Conservation (phyloP, 2,797 vertebrate genomes). For the Phaenicophaeus curvirostris region DNA sequence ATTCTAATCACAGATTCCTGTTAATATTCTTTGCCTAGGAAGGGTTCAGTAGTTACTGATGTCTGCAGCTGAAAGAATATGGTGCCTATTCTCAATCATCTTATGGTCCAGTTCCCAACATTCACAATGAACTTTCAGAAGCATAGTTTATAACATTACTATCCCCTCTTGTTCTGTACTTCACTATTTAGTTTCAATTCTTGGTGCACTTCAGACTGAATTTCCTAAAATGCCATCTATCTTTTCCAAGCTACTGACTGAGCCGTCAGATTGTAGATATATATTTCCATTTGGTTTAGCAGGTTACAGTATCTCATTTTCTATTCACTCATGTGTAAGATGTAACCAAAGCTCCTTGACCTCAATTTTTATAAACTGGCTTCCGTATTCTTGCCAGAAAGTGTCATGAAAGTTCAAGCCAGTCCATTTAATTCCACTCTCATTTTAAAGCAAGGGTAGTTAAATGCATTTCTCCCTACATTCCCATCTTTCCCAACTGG, state of each 20-base stretch:
- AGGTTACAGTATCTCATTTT: neutral
- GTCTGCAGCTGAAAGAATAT: constrained; percentile 2
- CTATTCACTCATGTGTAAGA: neutral
- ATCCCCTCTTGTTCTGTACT: neutral
- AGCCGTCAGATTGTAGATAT: neutral
- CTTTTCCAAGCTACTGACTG: neutral
- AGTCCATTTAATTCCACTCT: constrained; percentile 1
- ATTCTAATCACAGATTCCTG: constrained; percentile 18
- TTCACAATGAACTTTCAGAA: neutral
- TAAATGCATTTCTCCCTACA: neutral
- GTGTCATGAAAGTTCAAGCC: neutral
- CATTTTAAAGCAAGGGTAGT: neutral
- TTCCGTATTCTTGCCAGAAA: constrained; percentile 9
- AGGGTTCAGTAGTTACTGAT: neutral
- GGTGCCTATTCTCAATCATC: neutral
- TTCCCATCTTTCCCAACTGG: neutral
- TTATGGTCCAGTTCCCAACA: neutral
- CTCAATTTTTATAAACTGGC: constrained; percentile 47
- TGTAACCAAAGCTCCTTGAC: constrained; percentile 25
- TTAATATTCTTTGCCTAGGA: neutral
- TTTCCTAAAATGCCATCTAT: neutral
- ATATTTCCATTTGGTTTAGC: neutral
- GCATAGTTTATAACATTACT: neutral
- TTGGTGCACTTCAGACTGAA: neutral
- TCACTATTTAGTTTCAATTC: constrained; percentile 6